Evolutionary conservation across 2,113 vertebrate genomes (phyloP), one percentile per base, ranked within the genome.

Genomic region (Pao palembangensis): DNA sequence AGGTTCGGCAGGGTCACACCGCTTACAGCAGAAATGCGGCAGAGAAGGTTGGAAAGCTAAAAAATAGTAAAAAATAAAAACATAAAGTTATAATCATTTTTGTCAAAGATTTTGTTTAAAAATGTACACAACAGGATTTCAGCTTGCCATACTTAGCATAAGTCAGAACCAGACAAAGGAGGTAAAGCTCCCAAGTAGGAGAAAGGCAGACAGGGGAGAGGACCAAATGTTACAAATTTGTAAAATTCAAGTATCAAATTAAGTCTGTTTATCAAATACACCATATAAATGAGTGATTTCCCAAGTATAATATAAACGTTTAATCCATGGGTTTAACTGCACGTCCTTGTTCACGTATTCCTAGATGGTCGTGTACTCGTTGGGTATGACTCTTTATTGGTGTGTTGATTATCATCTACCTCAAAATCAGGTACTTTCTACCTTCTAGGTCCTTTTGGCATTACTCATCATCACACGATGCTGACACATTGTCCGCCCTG

Each of bases 371-470:
- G 87, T 94, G 23, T 98, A 93, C 77, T 96, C 94, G 23, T 80
- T 96, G 80, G 94, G 95, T 78, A 95, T 94, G 93, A 96, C 93
- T 15, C 90, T 96, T 50, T 96, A 94, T 49, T 96, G 94, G 93
- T 91, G 94, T n/a, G 91, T 91, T 41, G 93, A 93, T 55, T 94
- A 93, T 77, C 91, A 86, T 4, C 88, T 96, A 84, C 92, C 92
- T 76, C 90, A 92, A 76, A 92, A 91, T 52, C 93, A 95, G 94
- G 94, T 92, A 71, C n/a, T 21, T 38, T 31, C 21, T 20, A 18
- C 3, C 3, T n/a, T 17, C 42, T 8, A 41, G 14, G 1, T 12
- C 2, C 18, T 55, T 12, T 66, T 6, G 2, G 3, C 1, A 7
- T 13, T 38, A 31, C 4, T 20, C 10, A 3, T 14, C 17, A 4